Evolutionary conservation across 2,888 invertebrate species (phyloP), one percentile per base, ranked within the genome.

Genomic region (Mimumesa dahlbomi): DNA sequence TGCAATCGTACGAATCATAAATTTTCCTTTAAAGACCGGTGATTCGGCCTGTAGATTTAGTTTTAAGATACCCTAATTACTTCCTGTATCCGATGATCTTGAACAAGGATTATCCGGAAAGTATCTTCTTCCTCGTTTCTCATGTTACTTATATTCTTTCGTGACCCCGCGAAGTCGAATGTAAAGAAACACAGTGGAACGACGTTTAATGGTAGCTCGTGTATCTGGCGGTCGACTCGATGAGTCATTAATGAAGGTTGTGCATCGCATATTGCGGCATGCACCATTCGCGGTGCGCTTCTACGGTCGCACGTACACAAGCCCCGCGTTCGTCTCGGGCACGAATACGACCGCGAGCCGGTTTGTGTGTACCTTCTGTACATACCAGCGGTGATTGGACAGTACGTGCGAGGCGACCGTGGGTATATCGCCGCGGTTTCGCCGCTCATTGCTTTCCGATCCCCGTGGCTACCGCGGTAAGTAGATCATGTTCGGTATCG

Each of bases 171-270:
- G 6, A 11, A 34, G 25, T 5, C 25, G 7, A 34, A 34, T 11
- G 16, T 4, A 9, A 36, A 38, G 38, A 22, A 38, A 21, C 22
- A 11, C 36, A 22, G 18, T 18, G 49, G 19, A 29, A 42, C 50
- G 36, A 19, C 45, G 63, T 62, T 74, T 70, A 76, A 72, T 70
- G 70, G 64, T 65, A 67, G 68, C 59, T 70, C 57, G 72, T 56
- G 67, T 67, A 74, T 69, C 73, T 64, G 42, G 71, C 66, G 65
- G 25, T 25, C 49, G 61, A 69, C 54, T 59, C 74, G 74, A 80
- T 82, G 82, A 84, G 75, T 84, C 83, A 83, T 84, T 83, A 84
- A 83, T 73, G 83, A 83, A 81, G 81, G 75, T 70, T 78, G 81
- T 69, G 73, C 73, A 69, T 70, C 74, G 70, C 68, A 63, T 73